Evolutionary conservation across 2,113 vertebrate genomes (phyloP).

Genomic region (Pardalotus punctatus): DNA sequence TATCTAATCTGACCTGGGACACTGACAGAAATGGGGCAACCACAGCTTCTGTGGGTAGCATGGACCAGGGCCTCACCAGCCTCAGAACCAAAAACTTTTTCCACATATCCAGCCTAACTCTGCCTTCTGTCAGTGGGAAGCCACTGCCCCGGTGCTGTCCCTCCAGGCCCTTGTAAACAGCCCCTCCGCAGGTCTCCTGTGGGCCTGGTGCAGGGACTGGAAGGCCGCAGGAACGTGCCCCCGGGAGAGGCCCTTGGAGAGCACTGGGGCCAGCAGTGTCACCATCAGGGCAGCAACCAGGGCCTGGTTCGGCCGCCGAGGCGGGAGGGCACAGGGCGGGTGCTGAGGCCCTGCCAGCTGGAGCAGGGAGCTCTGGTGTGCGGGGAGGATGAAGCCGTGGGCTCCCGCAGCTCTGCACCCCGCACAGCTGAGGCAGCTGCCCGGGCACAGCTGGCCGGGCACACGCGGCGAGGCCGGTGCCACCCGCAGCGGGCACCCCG

Average conservation of each 20-base stretch:
- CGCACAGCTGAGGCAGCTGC: too few species aligned
- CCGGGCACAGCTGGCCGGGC: too few species aligned
- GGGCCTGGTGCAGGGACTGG: background rate
- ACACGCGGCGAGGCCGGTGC: too few species aligned
- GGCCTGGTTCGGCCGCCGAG: accelerated
- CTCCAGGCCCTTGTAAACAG: background rate
- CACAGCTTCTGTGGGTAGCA: background rate
- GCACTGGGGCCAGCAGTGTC: too few species aligned
- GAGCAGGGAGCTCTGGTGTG: background rate
- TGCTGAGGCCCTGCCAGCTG: background rate
- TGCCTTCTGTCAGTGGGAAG: background rate
- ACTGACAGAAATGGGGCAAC: background rate
- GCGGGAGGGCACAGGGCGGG: background rate
- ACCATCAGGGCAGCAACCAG: background rate
- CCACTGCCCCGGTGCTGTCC: background rate
- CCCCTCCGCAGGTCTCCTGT: background rate
- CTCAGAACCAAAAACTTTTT: background rate
- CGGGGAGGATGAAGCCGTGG: background rate
- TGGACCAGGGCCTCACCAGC: background rate
- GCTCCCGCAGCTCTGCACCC: too few species aligned
- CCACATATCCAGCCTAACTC: too few species aligned
- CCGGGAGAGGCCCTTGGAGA: too few species aligned
- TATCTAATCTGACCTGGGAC: background rate
- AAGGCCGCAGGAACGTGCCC: too few species aligned
- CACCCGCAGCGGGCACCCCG: too few species aligned